Conservation (phyloP, 2,113 vertebrate species). For the Podiceps cristatus region DNA sequence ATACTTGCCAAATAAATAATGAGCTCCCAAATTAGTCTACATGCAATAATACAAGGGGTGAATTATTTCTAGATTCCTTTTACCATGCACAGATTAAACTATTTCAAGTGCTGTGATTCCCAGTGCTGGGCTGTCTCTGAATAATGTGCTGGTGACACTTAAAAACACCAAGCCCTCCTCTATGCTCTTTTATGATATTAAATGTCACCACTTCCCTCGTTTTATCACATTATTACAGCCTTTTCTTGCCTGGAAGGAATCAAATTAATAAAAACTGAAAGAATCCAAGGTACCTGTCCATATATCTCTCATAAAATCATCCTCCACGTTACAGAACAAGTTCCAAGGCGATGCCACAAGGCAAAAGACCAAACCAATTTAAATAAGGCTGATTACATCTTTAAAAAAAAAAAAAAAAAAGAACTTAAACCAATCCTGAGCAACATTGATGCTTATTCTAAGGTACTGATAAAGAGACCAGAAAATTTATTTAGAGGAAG, state of each 20-base stretch:
- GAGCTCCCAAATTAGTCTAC: slow-evolving; percentile 73
- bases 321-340: neutral
- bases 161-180: slow-evolving; percentile 40
- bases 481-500: neutral
- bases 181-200: slow-evolving; percentile 69
- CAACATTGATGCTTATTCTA: neutral
- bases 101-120: slow-evolving; percentile 5
- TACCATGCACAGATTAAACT: slow-evolving; percentile 58
- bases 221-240: slow-evolving; percentile 71
- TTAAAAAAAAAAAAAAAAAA: neutral
- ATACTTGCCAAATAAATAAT: slow-evolving; percentile 83
- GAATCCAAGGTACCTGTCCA: slow-evolving; percentile 4
- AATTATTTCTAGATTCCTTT: slow-evolving; percentile 75
- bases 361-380: slow-evolving; percentile 38
- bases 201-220: slow-evolving; percentile 67
- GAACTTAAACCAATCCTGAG: neutral
- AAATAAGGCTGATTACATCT: slow-evolving; percentile 18
- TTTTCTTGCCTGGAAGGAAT: slow-evolving; percentile 54
- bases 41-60: slow-evolving; percentile 67
- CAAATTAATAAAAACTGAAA: slow-evolving; percentile 58
- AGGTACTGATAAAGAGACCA: neutral
- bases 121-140: neutral
- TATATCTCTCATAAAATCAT: slow-evolving; percentile 37
- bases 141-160: slow-evolving; percentile 54
- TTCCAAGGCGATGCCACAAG: slow-evolving; percentile 6